Base-by-base conservation (phyloP, 2,797 vertebrate species). In the Microhierax caerulescens region DNA sequence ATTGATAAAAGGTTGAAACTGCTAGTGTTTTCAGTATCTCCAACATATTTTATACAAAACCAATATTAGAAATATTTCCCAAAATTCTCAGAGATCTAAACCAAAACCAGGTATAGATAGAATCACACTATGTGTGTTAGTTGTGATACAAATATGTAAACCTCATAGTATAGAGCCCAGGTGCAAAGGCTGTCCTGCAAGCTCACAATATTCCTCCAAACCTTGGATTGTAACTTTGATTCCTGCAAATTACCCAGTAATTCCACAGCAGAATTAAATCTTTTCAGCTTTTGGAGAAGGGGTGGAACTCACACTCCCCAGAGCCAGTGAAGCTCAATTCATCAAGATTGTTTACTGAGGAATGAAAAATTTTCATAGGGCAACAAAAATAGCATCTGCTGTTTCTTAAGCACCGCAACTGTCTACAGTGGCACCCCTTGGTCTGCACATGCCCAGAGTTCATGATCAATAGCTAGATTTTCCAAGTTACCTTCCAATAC, bases 281-380 rank as follows among this genome's bases (percentile, higher is more conserved):
- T 37, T 27, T 64, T 65, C 36, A n/a, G 36, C 32, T 56, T 85
- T 63, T 63, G 48, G 30, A 84, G 47, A 34, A 54, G 27, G 57
- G 13, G 8, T 21, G 34, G 47, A 79, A 43, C 24, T 79, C 54
- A 11, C 45, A 32, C 32, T 32, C 17, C 4, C 25, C 39, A 59
- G 39, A 59, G 39, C 11, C 37, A 57, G 19, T 7, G 64, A 97
- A 96, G 85, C 94, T 88, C 86, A 89, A 96, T 88, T 85, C 82
- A 94, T 88, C 87, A 92, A 93, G 83, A 81, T 81, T 76, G 67
- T 94, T 97, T 91, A 96, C 89, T 90, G 76, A 93, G 89, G 95
- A 97, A 89, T 86, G 82, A 95, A 86, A 95, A 68, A 73, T 45
- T 95, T 93, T 97, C 84, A 96, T 79, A 95, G 79, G 84, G 95